Base-by-base conservation (phyloP, 1,140 invertebrate species). In the Glossosoma conforme region DNA sequence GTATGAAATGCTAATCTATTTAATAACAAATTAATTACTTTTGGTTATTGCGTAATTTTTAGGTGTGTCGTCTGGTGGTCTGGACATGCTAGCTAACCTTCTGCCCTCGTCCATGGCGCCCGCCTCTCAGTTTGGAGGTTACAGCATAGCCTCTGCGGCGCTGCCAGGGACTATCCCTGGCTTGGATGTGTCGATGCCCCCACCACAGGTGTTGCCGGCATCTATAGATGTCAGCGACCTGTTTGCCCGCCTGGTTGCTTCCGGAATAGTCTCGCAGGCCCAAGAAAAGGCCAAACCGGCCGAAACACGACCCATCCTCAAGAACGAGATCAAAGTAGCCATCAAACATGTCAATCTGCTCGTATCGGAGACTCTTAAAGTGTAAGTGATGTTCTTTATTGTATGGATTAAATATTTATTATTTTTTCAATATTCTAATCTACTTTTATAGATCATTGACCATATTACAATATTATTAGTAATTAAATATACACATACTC, bases 231-330 rank as follows among this genome's bases (percentile, higher is more conserved):
- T 93, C 21, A 83, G 81, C 51, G 87, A 91, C 60, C 66, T 95
- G 15, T 90, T 92, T 61, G 83, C 87, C 52, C 90, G 89, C 65
- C 67, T 94, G 0, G 79, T 93, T 0, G 85, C 84, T 0, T 85
- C 85, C 17, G 92, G 91, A n/a, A 86, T 94, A 10, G 37, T n/a
- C 15, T 33, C 21, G n/a, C 22, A 13, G 18, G 22, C 4, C 6
- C 17, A 19, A 51, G 10, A 8, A 19, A 13, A 2, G 30, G 6
- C 4, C 10, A 22, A 3, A 13, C 17, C 25, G 1, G 11, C 21
- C 1, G 8, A 14, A 17, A 40, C 17, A 3, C 25, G 5, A 18
- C 38, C 17, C 20, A 11, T 21, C 1, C 35, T 3, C 13, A 14
- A 10, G 21, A 14, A 20, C 24, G 22, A 17, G 50, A 48, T 10